phyloP scores from a whole-genome alignment of 2,797 vertebrate species.

The Poecile montanus region DNA sequence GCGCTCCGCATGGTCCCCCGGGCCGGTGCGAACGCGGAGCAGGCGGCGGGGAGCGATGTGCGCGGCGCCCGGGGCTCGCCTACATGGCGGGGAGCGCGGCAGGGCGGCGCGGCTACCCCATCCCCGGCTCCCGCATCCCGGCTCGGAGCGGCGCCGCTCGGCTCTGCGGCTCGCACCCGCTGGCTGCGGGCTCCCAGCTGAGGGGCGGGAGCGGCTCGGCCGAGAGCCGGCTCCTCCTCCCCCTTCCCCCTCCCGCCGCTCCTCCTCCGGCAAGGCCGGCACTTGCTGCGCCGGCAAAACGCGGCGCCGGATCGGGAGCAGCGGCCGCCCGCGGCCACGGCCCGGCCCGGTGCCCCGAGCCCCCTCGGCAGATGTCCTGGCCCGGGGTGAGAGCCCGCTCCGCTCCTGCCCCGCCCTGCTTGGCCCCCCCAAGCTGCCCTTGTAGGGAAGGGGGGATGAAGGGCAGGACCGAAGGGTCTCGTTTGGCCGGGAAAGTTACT shows the following conservation, averaged over 20 bases:
- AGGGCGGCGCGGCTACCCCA: slow-evolving; percentile 16
- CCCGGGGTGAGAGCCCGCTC: neutral
- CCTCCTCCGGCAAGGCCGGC: neutral
- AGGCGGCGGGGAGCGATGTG: slow-evolving; percentile 15
- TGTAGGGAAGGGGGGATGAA: neutral
- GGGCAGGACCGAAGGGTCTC: neutral
- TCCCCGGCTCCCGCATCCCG: slow-evolving; percentile 22
- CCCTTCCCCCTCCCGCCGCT: neutral
- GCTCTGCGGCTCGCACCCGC: slow-evolving; percentile 8
- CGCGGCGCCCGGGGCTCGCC: neutral
- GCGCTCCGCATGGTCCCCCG: slow-evolving; percentile 59
- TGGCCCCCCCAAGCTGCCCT: accelerated
- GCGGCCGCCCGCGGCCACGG: neutral
- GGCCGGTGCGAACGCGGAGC: neutral
- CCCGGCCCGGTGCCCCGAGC: neutral
- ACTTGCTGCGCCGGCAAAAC: neutral
- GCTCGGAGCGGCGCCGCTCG: neutral
- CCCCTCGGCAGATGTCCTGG: neutral
- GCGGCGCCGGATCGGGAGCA: neutral
- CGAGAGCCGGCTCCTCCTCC: neutral
- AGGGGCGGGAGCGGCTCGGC: slow-evolving; percentile 53
- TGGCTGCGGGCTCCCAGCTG: slow-evolving; percentile 45
- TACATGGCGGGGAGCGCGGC: slow-evolving; percentile 18
- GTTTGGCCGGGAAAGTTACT: neutral
- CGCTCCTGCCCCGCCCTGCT: neutral